These are phyloP conservation scores for Pseudorhiza aurosa DNA, from an alignment of 30 jellyfish, hydroid and myxozoan species.

Conservation along the genomic window DNA sequence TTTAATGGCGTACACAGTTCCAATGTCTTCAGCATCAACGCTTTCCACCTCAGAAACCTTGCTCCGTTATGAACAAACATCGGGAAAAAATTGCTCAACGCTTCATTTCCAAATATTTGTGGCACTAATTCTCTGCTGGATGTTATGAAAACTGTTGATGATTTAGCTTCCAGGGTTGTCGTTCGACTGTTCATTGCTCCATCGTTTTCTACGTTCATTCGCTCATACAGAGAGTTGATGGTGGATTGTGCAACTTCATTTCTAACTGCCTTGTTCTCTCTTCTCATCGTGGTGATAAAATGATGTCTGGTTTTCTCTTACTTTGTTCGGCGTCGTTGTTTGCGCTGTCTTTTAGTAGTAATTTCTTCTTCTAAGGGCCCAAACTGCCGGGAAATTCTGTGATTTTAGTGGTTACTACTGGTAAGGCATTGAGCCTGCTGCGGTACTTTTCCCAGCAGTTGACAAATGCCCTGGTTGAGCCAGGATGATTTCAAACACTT, in stretches of 20 bases:
- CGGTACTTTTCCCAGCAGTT: too few relatives aligned
- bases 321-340: too few relatives aligned
- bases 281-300: constrained; percentile 44
- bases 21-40: constrained; percentile 23
- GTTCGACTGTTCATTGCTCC: constrained; percentile 35
- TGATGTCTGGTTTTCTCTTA: too few relatives aligned
- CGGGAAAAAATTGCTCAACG: constrained; percentile 35
- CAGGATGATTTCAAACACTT: too few relatives aligned
- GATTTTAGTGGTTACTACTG: too few relatives aligned
- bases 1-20: constrained; percentile 22
- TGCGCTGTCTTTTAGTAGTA: too few relatives aligned
- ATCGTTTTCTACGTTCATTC: constrained; percentile 54
- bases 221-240: constrained; percentile 16
- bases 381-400: too few relatives aligned
- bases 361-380: too few relatives aligned
- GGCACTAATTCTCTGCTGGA: constrained; percentile 18
- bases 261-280: constrained; percentile 48
- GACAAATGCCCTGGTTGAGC: too few relatives aligned
- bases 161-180: constrained; percentile 33
- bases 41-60: constrained; percentile 6
- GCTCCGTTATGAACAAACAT: constrained; percentile 32
- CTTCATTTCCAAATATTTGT: constrained; percentile 12
- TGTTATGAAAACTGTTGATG: constrained; percentile 19
- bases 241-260: constrained; percentile 65
- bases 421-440: too few relatives aligned